Base-by-base conservation (phyloP, 2,888 invertebrate genomes). In the Hecatera dysodea region DNA sequence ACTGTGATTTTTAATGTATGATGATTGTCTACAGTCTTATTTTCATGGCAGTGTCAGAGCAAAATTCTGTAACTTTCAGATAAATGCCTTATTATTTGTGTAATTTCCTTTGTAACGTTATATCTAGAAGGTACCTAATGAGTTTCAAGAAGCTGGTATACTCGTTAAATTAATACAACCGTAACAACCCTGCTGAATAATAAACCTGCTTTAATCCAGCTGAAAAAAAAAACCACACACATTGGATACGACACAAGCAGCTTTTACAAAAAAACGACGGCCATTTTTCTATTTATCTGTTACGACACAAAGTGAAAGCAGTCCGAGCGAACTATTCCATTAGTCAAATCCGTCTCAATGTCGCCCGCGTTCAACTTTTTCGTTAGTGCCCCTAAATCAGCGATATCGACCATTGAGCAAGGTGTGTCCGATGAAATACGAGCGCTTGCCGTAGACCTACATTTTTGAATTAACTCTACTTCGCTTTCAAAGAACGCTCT, bases 401-500 rank as follows among this genome's bases (percentile, higher is more conserved):
- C 62, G 56, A 42, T 69, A 81, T 81, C 69, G 75, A 81, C 63
- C 78, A 72, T 75, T 59, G 53, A 70, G 29, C 36, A 29, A 71
- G 68, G 71, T 80, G 71, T 77, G 80, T 78, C 80, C 80, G 60
- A 67, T 81, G 64, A 74, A 72, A 68, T 78, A 78, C 67, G 67
- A 29, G 39, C 72, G 56, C 65, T 82, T 75, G 63, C 67, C 73
- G 67, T 72, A 80, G 83, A 81, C 81, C 87, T 82, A 86, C 84
- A 81, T 86, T 87, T n/a, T 80, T 64, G 75, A 82, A 79, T 83
- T 77, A 84, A 80, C 73, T 78, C 81, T 53, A 57, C 62, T 68
- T 62, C 75, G 56, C 78, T 66, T 56, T 81, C 75, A 75, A 79
- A 75, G 73, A 72, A 76, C 17, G 57, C 33, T 75, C 65, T 81